Evolutionary conservation across 2,888 invertebrate genomes (phyloP), one percentile per base, ranked within the genome.

Genomic region (Zygaena filipendulae): DNA sequence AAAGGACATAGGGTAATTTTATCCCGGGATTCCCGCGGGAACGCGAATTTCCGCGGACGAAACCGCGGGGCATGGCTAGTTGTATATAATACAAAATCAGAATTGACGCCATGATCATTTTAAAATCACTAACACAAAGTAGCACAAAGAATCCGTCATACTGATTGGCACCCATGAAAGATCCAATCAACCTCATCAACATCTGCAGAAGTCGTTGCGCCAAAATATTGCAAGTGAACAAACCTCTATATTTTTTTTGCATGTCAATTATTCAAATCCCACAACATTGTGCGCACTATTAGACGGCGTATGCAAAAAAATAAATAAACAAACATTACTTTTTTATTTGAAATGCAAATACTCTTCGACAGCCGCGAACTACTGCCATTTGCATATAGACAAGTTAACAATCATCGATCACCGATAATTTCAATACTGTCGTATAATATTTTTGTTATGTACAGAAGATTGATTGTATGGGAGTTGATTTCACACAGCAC

Each of bases 291-390:
- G 43, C 49, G 55, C 60, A 59, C 68, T 64, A 71, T 72, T 71
- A 70, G 54, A 55, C 45, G 42, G 42, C 50, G 43, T 62, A 60
- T 61, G 57, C 61, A 62, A 62, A 69, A 68, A 72, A 67, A 68
- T 60, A 61, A 61, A 59, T 64, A 71, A 68, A 67, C 47, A 50
- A 41, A 39, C 51, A 51, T 48, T 51, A n/a, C n/a, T n/a, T n/a
- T n/a, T n/a, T n/a, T n/a, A 71, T 75, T 75, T 74, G 64, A 62
- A 70, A 63, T 70, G 72, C 69, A 72, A 72, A 75, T 75, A n/a
- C 57, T 57, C 46, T 47, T 50, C n/a, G n/a, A 34, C 53, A 43
- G 45, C 55, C 56, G 56, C 51, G 45, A 59, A 61, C 53, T 56
- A 59, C 52, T 42, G 30, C 33, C 37, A 75, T 77, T 77, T 72